Evolutionary conservation across 2,888 invertebrate genomes (phyloP).

Genomic region (Trachelus tabidus): DNA sequence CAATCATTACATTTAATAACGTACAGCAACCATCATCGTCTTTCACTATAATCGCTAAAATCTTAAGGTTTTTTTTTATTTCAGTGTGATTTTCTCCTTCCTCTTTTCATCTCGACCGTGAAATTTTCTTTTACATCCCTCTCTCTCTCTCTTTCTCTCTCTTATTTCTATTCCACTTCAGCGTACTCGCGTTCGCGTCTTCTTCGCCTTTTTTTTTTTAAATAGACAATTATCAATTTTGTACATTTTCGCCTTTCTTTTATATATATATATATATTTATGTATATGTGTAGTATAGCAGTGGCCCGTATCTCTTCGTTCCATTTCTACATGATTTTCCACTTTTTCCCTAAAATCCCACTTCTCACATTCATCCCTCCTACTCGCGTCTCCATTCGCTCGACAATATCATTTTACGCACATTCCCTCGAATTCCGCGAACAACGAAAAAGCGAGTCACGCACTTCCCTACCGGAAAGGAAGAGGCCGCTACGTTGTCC

Average conservation of each 20-base stretch:
- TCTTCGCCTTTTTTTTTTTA: conserved; percentile 25
- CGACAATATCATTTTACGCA: background rate
- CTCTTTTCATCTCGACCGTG: conserved; percentile 8
- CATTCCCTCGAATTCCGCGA: background rate
- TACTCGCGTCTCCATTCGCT: background rate
- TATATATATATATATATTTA: background rate
- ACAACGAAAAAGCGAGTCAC: background rate
- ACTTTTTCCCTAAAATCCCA: background rate
- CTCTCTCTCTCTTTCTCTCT: conserved; percentile 17
- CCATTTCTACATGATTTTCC: background rate
- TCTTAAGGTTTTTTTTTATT: conserved; percentile 22
- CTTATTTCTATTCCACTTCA: conserved; percentile 3
- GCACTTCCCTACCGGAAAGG: background rate
- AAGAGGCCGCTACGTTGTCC: background rate
- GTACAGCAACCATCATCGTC: conserved; percentile 63
- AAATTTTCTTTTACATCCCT: conserved; percentile 16
- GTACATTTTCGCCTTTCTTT: conserved; percentile 36
- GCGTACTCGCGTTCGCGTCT: conserved; percentile 4
- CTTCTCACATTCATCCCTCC: background rate
- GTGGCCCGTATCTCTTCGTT: background rate
- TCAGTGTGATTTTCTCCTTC: conserved; percentile 19
- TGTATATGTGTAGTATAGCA: background rate
- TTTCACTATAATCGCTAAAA: conserved; percentile 33
- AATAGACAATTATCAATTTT: conserved; percentile 47
- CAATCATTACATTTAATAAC: conserved; percentile 70